These are phyloP conservation scores for Indicator indicator DNA, from an alignment of 2,113 vertebrate species.

Conservation along the genomic window DNA sequence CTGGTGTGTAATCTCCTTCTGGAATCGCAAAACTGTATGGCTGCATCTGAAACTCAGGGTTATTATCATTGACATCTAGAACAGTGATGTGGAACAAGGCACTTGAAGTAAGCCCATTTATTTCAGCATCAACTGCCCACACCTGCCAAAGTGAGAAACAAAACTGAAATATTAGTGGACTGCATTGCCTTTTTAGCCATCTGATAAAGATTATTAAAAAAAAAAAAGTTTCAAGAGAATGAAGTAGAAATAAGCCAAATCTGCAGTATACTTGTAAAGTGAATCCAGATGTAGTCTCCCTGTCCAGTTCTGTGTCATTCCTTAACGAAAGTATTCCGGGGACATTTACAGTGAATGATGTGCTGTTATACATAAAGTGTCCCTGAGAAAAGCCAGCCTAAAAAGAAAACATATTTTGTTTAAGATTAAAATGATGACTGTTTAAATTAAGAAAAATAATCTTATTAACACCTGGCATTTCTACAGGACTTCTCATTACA, in stretches of 20 bases:
- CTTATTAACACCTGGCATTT: neutral
- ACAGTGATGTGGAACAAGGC: conserved; percentile 76
- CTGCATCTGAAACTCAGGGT: conserved; percentile 77
- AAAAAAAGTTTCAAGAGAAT: neutral
- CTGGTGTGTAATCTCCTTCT: conserved; percentile 67
- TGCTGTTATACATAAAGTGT: conserved; percentile 67
- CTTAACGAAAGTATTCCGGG: conserved; percentile 75
- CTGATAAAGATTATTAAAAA: neutral
- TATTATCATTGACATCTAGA: conserved; percentile 83
- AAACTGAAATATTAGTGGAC: neutral
- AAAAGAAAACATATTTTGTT: neutral
- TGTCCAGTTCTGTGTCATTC: conserved; percentile 75
- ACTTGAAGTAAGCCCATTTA: conserved; percentile 68
- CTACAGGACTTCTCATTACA: neutral
- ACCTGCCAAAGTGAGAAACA: conserved; percentile 66
- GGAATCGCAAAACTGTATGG: conserved; percentile 42
- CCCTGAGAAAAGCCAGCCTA: conserved; percentile 79
- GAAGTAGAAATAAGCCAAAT: neutral
- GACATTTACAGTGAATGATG: conserved; percentile 73
- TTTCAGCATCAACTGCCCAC: conserved; percentile 75
- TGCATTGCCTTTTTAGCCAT: neutral
- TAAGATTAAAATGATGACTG: neutral
- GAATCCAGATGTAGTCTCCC: conserved; percentile 75
- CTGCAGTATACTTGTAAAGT: conserved; percentile 69
- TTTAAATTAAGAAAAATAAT: neutral